Base-by-base conservation (phyloP, 2,888 invertebrate genomes). In the Campoplex nolae region DNA sequence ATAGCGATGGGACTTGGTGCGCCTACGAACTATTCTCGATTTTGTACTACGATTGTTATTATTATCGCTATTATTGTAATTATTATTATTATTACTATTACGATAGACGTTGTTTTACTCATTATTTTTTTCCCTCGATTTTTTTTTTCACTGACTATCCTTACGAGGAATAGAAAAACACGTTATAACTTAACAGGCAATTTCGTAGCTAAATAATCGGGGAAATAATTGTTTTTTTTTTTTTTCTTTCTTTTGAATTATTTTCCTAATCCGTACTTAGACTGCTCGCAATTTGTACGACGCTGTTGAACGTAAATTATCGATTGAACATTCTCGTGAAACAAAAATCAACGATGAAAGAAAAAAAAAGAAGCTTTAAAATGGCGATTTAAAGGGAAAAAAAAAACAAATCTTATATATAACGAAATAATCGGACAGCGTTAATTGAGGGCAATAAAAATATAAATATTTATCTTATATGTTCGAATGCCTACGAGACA, bases 401-500 rank as follows among this genome's bases (percentile, higher is more conserved):
- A 38, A 38, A 3, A 38, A 38, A 74, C 51, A 67, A 77, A 70
- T 78, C 38, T 76, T 73, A 54, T 76, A 35, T 74, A 65, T 51
- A n/a, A 48, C 58, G 70, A 80, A 56, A 74, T 0, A 77, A 67
- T 54, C 77, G 65, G 65, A 58, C 68, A 67, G 90, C 88, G 89
- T 89, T 83, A 87, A 91, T 87, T 89, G 76, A 80, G 83, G 87
- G 87, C 85, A 85, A 88, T 88, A 84, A 88, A 89, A 88, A 67
- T 84, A 88, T 88, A 87, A 86, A 89, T 91, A 89, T 83, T 71
- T 83, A 88, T 51, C 18, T 56, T 56, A 56, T 74, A 56, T 38
- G 16, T 74, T 74, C 23, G 56, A 74, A 91, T 91, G 88, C 89
- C 58, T 78, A 85, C 89, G 91, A 87, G 88, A 88, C 88, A 87